Evolutionary conservation across 2,113 vertebrate species (phyloP), one percentile per base, ranked within the genome.

Genomic region (Meleagris gallopavo): DNA sequence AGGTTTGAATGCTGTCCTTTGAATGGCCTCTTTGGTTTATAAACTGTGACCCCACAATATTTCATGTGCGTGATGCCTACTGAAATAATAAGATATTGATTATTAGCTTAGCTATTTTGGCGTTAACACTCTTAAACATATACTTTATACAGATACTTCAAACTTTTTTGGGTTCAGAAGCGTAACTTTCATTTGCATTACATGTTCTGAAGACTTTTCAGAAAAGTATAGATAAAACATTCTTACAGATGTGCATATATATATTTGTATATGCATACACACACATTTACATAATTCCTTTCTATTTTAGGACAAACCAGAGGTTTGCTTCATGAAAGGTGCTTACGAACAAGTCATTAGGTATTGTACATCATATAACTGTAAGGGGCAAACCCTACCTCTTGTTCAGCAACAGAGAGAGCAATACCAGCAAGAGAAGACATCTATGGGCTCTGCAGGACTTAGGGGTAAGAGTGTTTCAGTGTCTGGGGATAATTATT

Each of bases 261-360:
- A 4, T 69, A 24, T 24, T 27, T 79, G 2, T 9, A 5, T 41
- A 14, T 20, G 29, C 19, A 11, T 16, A 34, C 6, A 55, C 10
- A 38, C 7, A 1, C 1, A 3, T 64, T 50, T 46, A 29, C 25
- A 22, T 25, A 89, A 22, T 74, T 92, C 3, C 80, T 25, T 74
- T 87, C 76, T 41, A 43, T 95, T 95, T 70, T 70, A 99, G 99
- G 98, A 99, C 64, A 98, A 99, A 83, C 96, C 98, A 30, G 98
- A 98, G 18, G 57, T 98, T 83, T 99, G 98, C 95, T 99, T 98
- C 89, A 97, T 99, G 98, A 99, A 99, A 94, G 99, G 99, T 38
- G 99, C 99, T 36, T 99, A 98, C 55, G 99, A 99, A 86, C 99
- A 99, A 96, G 98, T 99, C 85, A 99, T 99, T 83, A 98, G 98